A percentile compares a stretch with the other conserved stretches of the same genome.
These are phyloP conservation scores for Cardinalis cardinalis DNA, from an alignment of 2,113 vertebrate species.

Conservation along the genomic window DNA sequence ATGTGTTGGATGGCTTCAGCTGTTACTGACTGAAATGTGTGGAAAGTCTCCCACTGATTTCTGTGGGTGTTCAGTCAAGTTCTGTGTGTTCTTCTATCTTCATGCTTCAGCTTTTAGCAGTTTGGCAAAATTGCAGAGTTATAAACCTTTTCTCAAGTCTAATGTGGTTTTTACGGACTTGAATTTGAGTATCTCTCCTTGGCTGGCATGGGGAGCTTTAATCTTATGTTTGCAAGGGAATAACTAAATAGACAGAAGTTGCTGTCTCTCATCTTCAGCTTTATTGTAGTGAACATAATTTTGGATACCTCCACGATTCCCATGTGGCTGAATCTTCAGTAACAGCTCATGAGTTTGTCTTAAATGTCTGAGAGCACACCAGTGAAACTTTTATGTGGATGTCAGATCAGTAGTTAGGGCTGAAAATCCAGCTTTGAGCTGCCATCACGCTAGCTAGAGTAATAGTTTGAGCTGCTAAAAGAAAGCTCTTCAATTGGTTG, in stretches of 20 bases:
- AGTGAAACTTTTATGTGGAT: neutral
- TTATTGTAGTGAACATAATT: neutral
- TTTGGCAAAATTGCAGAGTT: neutral
- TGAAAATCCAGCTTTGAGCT: neutral
- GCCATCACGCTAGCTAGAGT: neutral
- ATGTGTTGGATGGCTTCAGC: neutral
- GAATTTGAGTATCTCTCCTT: neutral
- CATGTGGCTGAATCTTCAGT: neutral
- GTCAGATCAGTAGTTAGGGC: neutral
- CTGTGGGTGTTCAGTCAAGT: neutral
- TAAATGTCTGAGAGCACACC: neutral
- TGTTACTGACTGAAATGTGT: neutral
- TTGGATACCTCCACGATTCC: neutral
- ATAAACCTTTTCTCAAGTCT: neutral
- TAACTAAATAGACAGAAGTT: neutral
- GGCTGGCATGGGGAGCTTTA: neutral
- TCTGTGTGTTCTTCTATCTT: neutral
- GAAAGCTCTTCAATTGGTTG: neutral
- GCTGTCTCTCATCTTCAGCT: neutral
- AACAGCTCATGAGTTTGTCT: neutral
- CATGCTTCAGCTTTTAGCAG: neutral
- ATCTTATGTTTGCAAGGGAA: neutral
- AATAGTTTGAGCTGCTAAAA: neutral
- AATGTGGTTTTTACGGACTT: neutral
- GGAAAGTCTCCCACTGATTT: neutral